These are phyloP conservation scores for Coronaproctus castanopsis DNA, from an alignment of 2,888 invertebrate genomes.

Conservation along the genomic window DNA sequence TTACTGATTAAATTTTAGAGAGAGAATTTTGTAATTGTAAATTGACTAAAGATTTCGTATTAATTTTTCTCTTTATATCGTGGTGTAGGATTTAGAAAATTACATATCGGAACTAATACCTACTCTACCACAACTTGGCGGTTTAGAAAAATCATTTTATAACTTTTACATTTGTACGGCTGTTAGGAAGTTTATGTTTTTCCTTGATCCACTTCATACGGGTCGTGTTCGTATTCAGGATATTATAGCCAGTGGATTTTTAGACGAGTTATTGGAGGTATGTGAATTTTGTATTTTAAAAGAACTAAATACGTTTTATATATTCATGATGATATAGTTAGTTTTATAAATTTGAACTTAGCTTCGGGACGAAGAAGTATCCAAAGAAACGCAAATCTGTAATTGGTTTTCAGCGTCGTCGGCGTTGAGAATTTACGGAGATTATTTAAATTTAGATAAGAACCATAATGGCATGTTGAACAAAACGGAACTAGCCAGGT, in stretches of 20 bases:
- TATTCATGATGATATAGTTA: no score
- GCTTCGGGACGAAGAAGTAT: slow-evolving; percentile 62
- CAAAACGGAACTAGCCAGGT: slow-evolving; percentile 70
- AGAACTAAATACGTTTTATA: no score
- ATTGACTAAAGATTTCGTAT: no score
- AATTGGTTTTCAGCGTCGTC: slow-evolving; percentile 85
- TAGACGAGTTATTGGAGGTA: slow-evolving; percentile 77
- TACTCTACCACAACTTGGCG: slow-evolving; percentile 71
- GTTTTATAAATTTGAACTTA: no score
- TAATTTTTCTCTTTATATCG: slow-evolving; percentile 22
- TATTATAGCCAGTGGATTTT: slow-evolving; percentile 72
- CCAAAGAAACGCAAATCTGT: slow-evolving; percentile 63
- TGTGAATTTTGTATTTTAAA: slow-evolving; percentile 14
- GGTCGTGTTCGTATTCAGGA: slow-evolving; percentile 78
- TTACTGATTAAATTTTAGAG: no score
- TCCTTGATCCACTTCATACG: slow-evolving; percentile 70
- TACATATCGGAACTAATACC: slow-evolving; percentile 87
- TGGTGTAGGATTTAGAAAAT: slow-evolving; percentile 74
- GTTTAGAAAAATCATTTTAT: slow-evolving; percentile 78
- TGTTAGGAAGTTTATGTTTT: slow-evolving; percentile 87
- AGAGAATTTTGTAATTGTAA: no score
- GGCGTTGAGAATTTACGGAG: slow-evolving; percentile 75
- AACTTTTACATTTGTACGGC: slow-evolving; percentile 93
- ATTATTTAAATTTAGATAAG: slow-evolving; percentile 78
- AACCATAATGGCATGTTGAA: slow-evolving; percentile 93